Evolutionary conservation across 1,140 invertebrate genomes (phyloP).

Genomic region (Heterodera carotae): DNA sequence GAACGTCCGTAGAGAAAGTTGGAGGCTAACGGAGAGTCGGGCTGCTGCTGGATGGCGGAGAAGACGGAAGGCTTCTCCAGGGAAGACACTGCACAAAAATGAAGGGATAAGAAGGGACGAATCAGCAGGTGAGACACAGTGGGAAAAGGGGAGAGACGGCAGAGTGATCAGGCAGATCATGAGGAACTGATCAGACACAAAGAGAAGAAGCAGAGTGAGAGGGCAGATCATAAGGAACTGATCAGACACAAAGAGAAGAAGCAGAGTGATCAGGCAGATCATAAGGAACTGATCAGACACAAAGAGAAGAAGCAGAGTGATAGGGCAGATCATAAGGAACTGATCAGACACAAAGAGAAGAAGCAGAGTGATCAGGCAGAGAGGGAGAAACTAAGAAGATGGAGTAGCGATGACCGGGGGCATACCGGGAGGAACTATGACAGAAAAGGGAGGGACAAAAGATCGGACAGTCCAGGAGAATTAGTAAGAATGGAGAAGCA

Average conservation of each 20-base stretch:
- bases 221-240: neutral
- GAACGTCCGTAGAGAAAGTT: slow-evolving; percentile 56
- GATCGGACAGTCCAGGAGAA: no score
- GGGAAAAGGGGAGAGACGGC: neutral
- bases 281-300: no score
- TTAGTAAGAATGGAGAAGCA: no score
- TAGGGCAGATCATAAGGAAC: neutral
- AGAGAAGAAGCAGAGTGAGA: no score
- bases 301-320: no score
- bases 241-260: neutral
- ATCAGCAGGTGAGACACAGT: neutral
- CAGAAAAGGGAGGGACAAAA: no score
- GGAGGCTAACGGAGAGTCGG: slow-evolving; percentile 49
- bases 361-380: neutral
- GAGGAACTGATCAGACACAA: no score
- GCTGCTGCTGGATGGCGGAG: slow-evolving; percentile 3
- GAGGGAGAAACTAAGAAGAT: neutral
- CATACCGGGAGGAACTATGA: no score
- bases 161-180: neutral
- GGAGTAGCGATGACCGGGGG: slow-evolving; percentile 19
- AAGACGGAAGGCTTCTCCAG: slow-evolving; percentile 43
- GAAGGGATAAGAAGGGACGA: neutral
- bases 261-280: neutral
- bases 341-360: neutral
- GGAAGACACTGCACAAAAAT: slow-evolving; percentile 12